Percentiles rank a stretch among this genome's conserved stretches.
phyloP scores from a whole-genome alignment of 2,888 invertebrate species.

The Nephrotoma flavescens region DNA sequence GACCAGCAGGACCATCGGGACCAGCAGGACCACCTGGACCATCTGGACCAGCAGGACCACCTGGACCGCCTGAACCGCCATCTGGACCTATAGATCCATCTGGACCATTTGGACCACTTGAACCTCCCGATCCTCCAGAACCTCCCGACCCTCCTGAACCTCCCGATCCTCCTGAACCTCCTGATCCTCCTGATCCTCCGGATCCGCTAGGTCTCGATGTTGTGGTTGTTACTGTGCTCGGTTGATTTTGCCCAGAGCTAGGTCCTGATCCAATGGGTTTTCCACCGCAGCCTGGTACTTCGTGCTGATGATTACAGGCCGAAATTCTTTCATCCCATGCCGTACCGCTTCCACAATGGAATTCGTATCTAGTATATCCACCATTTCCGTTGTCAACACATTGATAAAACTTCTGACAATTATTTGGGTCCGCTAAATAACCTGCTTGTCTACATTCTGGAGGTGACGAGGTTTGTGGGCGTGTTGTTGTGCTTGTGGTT shows the following conservation, averaged over 20 bases:
- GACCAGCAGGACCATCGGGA: neutral
- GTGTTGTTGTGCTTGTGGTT: slow-evolving; percentile 1
- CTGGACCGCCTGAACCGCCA: neutral
- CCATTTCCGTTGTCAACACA: slow-evolving; percentile 38
- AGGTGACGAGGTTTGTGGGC: slow-evolving; percentile 1
- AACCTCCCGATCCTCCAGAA: neutral
- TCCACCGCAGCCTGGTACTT: slow-evolving; percentile 22
- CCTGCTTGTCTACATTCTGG: slow-evolving; percentile 32
- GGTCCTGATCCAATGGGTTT: slow-evolving; percentile 15
- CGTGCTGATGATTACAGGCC: slow-evolving; percentile 40
- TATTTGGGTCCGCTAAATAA: slow-evolving; percentile 43
- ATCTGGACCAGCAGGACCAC: neutral
- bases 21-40: neutral
- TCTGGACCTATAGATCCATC: neutral
- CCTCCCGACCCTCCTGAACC: neutral
- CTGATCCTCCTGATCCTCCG: neutral
- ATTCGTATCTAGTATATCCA: slow-evolving; percentile 39
- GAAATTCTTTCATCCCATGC: slow-evolving; percentile 51
- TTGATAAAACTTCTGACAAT: slow-evolving; percentile 43
- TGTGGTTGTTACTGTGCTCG: neutral
- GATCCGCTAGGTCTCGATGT: neutral
- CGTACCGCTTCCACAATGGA: slow-evolving; percentile 48
- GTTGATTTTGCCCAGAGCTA: slow-evolving; percentile 11
- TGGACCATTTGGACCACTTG: neutral
- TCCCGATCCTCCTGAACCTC: neutral